phyloP scores from a whole-genome alignment of 2,888 invertebrate genomes.

The Philhelius pedissequus region DNA sequence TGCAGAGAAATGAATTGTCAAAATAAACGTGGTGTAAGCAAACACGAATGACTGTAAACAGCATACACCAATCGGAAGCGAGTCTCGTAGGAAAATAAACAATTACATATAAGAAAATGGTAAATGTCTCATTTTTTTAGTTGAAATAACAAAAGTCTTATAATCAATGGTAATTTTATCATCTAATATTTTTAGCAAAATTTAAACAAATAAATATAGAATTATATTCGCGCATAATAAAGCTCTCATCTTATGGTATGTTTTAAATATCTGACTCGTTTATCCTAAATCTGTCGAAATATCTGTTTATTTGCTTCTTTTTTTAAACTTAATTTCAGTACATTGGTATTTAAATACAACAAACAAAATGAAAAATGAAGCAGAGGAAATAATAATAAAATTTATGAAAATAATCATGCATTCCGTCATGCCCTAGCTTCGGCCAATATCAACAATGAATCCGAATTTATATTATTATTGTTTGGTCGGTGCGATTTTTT shows the following conservation, averaged over 20 bases:
- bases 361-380: conserved; percentile 16
- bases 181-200: neutral
- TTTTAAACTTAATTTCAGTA: conserved; percentile 26
- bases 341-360: conserved; percentile 44
- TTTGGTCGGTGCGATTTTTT: conserved; percentile 15
- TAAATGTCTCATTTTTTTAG: too few species aligned
- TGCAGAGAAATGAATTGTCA: too few species aligned
- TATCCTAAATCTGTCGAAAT: conserved; percentile 15
- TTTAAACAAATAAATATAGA: neutral
- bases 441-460: conserved; percentile 56
- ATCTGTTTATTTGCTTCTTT: conserved; percentile 16
- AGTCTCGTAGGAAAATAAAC: too few species aligned
- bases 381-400: conserved; percentile 44
- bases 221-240: too few species aligned
- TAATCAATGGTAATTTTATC: too few species aligned
- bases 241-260: too few species aligned
- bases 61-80: too few species aligned
- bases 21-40: too few species aligned
- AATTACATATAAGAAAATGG: too few species aligned
- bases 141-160: neutral
- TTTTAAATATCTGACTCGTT: neutral
- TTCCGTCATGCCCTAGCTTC: conserved; percentile 21
- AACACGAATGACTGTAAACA: too few species aligned
- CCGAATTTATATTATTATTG: conserved; percentile 51
- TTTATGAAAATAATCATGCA: conserved; percentile 53